These are phyloP conservation scores for Stichodactyla helianthus DNA, from an alignment of 64 coral and sea anemone species.

Conservation along the genomic window DNA sequence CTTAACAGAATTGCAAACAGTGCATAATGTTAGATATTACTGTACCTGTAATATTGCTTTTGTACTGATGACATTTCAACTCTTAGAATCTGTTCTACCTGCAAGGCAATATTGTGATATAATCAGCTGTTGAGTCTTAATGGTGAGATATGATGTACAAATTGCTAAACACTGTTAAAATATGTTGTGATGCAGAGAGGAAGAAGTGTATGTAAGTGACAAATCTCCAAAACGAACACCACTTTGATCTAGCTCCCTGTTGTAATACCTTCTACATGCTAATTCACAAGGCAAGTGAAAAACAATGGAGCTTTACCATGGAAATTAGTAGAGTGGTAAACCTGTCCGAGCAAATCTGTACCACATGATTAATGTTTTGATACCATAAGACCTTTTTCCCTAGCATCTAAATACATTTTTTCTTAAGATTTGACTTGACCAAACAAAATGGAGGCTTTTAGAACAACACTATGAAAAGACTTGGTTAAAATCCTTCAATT, in stretches of 20 bases:
- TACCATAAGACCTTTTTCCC: no score
- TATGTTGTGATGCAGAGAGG: slow-evolving; percentile 37
- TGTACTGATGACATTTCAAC: slow-evolving; percentile 98
- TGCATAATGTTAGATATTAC: background rate
- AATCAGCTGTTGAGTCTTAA: background rate
- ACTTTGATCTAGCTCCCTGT: slow-evolving; percentile 25
- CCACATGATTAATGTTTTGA: no score
- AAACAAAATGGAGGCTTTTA: no score
- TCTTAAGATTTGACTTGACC: no score
- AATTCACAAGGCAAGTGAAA: background rate
- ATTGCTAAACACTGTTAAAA: background rate
- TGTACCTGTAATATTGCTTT: slow-evolving; percentile 98
- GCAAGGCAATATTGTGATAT: background rate
- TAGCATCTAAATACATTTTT: no score
- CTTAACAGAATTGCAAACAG: no score
- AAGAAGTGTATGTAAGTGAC: slow-evolving; percentile 6
- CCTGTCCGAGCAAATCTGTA: no score
- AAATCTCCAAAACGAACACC: slow-evolving; percentile 29
- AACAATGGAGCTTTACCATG: slow-evolving; percentile 12
- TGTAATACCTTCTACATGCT: slow-evolving; percentile 2
- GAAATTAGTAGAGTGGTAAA: no score
- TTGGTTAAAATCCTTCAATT: no score
- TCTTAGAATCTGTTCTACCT: slow-evolving; percentile 98
- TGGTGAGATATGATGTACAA: no score
- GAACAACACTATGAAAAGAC: no score